These are phyloP conservation scores for Gallirallus australis DNA, from an alignment of 2,797 vertebrate genomes.

Conservation along the genomic window DNA sequence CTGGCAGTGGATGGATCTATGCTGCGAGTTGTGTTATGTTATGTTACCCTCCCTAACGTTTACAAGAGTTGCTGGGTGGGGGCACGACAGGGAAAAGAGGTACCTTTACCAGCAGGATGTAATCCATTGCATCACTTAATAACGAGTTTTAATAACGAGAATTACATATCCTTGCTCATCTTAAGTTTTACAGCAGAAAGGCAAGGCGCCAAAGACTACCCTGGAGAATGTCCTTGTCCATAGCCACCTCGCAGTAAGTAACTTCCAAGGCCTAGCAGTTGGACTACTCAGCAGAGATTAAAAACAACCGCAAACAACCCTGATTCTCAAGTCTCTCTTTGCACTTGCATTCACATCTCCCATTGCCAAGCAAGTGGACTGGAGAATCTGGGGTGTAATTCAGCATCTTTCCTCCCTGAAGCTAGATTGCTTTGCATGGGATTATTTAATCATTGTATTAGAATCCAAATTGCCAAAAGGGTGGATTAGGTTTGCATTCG, in stretches of 20 bases:
- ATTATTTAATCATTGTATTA: slow-evolving; percentile 56
- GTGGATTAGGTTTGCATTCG: slow-evolving; percentile 31
- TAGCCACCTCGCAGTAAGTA: not conserved
- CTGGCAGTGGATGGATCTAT: not conserved
- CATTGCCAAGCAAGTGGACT: not conserved
- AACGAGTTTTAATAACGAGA: not conserved
- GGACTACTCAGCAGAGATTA: not conserved
- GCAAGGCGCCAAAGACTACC: not conserved
- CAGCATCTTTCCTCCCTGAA: slow-evolving; percentile 29
- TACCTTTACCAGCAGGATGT: not conserved
- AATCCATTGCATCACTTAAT: not conserved
- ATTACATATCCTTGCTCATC: not conserved
- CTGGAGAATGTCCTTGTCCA: not conserved
- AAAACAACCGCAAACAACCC: too few relatives aligned
- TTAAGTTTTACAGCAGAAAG: not conserved
- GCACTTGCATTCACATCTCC: not conserved
- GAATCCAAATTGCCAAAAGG: slow-evolving; percentile 36
- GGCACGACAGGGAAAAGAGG: not conserved
- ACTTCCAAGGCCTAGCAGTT: not conserved
- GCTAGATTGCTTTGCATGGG: slow-evolving; percentile 58
- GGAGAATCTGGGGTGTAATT: slow-evolving; percentile 7
- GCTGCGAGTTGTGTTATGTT: not conserved
- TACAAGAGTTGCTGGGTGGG: not conserved
- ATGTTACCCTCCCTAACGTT: not conserved
- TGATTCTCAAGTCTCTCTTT: not conserved